These are phyloP conservation scores for Salvelinus alpinus DNA, from an alignment of 2,113 vertebrate species.

Conservation along the genomic window DNA sequence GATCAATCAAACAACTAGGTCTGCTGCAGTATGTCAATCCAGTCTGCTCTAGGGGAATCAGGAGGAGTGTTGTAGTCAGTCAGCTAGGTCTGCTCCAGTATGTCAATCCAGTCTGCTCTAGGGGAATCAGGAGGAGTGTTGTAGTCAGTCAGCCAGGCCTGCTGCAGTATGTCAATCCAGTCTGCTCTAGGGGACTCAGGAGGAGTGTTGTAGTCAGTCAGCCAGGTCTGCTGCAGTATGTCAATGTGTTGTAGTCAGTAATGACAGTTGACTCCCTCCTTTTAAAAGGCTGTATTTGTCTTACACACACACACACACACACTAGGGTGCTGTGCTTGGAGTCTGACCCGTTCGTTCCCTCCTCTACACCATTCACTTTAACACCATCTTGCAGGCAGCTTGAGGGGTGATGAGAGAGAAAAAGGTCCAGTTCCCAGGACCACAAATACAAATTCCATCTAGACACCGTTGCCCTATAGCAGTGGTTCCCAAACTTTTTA, in stretches of 20 bases:
- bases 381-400: background rate
- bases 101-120: background rate
- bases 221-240: no score
- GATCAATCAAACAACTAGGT: background rate
- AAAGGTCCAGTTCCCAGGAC: no score
- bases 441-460: no score
- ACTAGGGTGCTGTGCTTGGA: background rate
- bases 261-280: background rate
- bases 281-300: background rate
- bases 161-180: no score
- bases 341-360: background rate
- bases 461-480: no score
- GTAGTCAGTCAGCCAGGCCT: background rate
- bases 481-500: no score
- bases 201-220: background rate
- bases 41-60: background rate
- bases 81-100: no score
- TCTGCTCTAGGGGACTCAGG: background rate
- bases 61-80: background rate
- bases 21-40: background rate
- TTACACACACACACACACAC: background rate
- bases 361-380: background rate
- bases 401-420: background rate
- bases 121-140: background rate
- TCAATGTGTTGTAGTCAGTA: background rate